Conservation (phyloP, 2,113 vertebrate species). For the Chloropsis hardwickii region DNA sequence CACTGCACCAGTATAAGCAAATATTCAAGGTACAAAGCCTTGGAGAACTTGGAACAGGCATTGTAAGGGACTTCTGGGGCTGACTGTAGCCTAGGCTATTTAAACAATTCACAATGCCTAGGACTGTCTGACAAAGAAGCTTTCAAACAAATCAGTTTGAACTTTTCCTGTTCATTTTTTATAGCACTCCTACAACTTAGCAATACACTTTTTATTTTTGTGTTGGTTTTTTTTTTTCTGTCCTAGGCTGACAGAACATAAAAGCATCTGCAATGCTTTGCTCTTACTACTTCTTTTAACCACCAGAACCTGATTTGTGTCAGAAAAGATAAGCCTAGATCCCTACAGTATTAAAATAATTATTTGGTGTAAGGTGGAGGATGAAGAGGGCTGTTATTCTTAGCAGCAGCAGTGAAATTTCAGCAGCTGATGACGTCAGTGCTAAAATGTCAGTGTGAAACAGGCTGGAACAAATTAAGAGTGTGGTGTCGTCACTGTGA, state of each 20-base stretch:
- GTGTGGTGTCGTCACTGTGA: slow-evolving; percentile 45
- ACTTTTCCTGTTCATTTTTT: background rate
- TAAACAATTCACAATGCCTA: background rate
- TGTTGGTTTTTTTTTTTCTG: background rate
- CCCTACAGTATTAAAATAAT: slow-evolving; percentile 41
- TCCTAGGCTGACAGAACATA: background rate
- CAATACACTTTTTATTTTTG: background rate
- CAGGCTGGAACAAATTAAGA: slow-evolving; percentile 68
- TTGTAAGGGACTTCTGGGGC: background rate
- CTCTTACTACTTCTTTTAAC: slow-evolving; percentile 24
- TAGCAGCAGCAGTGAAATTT: slow-evolving; percentile 69
- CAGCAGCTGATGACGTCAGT: slow-evolving; percentile 63
- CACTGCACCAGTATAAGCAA: background rate
- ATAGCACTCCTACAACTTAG: background rate
- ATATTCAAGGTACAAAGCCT: background rate
- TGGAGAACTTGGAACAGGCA: background rate
- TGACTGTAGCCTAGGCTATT: background rate
- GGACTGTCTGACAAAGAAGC: background rate
- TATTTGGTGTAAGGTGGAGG: slow-evolving; percentile 42
- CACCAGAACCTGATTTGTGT: slow-evolving; percentile 32
- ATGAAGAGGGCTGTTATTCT: slow-evolving; percentile 63
- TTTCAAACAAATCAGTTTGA: background rate
- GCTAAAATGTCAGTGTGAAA: slow-evolving; percentile 70
- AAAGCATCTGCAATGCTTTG: background rate
- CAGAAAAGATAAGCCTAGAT: slow-evolving; percentile 19